These are phyloP conservation scores for Eulithis prunata DNA, from an alignment of 2,888 invertebrate genomes.

Conservation along the genomic window DNA sequence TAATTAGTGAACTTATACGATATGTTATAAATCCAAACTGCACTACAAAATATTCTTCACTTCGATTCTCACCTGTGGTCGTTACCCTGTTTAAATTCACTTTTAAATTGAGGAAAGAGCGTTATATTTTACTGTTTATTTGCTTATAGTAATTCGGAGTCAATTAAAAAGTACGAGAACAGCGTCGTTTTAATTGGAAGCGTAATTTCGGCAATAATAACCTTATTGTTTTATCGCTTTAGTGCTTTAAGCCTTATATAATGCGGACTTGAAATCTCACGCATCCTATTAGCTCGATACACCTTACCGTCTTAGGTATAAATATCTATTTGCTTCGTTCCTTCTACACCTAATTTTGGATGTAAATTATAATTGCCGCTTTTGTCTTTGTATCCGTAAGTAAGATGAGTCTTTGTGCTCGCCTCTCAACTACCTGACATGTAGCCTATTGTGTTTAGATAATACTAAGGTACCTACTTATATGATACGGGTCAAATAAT, in stretches of 20 bases:
- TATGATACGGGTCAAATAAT: slow-evolving; percentile 54
- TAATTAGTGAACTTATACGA: slow-evolving; percentile 26
- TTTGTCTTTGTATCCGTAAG: slow-evolving; percentile 77
- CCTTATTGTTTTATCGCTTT: slow-evolving; percentile 51
- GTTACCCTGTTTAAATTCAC: slow-evolving; percentile 37
- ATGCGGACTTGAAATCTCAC: slow-evolving; percentile 32
- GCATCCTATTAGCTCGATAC: slow-evolving; percentile 22
- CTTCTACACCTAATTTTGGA: slow-evolving; percentile 28
- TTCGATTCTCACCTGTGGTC: slow-evolving; percentile 40
- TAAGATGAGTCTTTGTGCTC: slow-evolving; percentile 70
- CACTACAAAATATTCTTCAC: slow-evolving; percentile 38
- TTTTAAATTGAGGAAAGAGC: slow-evolving; percentile 44
- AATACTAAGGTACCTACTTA: slow-evolving; percentile 46
- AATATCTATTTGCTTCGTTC: slow-evolving; percentile 36
- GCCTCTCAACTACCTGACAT: slow-evolving; percentile 61
- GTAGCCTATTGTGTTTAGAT: slow-evolving; percentile 54
- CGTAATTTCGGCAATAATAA: slow-evolving; percentile 47
- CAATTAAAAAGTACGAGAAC: slow-evolving; percentile 41
- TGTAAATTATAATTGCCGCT: slow-evolving; percentile 66
- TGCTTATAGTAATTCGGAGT: slow-evolving; percentile 41
- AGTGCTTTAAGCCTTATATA: slow-evolving; percentile 41
- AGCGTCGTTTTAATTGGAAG: slow-evolving; percentile 43
- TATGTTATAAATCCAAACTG: slow-evolving; percentile 29
- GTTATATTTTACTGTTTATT: slow-evolving; percentile 44
- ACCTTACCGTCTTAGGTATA: slow-evolving; percentile 30